phyloP scores from a whole-genome alignment of 1,140 invertebrate species.

The Tribolium madens region DNA sequence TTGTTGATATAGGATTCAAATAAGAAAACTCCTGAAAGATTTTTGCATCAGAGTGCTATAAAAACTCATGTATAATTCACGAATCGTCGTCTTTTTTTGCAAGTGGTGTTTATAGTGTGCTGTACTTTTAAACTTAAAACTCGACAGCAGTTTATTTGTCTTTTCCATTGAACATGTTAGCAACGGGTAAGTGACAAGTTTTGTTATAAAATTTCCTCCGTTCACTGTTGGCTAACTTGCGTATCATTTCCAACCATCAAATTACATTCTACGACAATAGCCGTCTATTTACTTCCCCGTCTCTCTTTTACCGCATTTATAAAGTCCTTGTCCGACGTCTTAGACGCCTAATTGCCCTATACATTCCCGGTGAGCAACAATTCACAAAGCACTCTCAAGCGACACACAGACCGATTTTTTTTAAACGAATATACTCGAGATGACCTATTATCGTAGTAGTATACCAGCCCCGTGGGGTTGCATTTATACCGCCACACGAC shows the following conservation, averaged over 20 bases:
- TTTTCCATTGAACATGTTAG: not conserved
- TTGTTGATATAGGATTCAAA: not conserved
- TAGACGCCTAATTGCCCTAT: not conserved
- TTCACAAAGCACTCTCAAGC: not conserved
- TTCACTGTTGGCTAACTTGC: not conserved
- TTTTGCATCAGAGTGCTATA: not conserved
- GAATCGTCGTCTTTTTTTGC: not conserved
- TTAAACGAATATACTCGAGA: too few relatives aligned
- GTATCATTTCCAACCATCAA: not conserved
- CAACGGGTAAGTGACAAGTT: not conserved
- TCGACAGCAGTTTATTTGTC: not conserved
- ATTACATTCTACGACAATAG: not conserved
- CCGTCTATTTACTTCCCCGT: not conserved
- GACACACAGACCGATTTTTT: not conserved
- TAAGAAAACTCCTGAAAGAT: not conserved
- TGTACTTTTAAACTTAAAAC: not conserved
- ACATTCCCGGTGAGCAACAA: not conserved
- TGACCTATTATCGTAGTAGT: not conserved
- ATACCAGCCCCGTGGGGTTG: not conserved
- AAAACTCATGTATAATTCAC: not conserved
- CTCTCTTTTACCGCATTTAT: not conserved
- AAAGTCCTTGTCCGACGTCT: not conserved
- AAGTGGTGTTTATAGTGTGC: not conserved
- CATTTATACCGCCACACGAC: constrained; percentile 19
- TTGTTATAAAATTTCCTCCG: not conserved